These are phyloP conservation scores for Spea hammondii DNA, from an alignment of 2,797 vertebrate genomes.

Conservation along the genomic window DNA sequence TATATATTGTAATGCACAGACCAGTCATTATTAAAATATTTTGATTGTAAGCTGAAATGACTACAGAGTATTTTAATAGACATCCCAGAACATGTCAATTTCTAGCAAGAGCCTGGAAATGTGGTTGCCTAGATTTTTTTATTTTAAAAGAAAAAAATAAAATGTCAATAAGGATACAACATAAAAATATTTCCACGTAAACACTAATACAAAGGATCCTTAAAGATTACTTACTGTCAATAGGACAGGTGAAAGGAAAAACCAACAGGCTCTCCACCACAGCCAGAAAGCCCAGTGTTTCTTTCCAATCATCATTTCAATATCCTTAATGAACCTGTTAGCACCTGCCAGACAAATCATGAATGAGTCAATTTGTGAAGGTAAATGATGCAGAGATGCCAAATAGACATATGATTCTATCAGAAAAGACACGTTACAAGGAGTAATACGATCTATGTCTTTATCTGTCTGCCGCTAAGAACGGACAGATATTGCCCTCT, in stretches of 20 bases:
- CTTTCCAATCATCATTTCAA: slow-evolving; percentile 81
- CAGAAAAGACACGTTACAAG: too few relatives aligned
- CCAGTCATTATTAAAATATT: too few relatives aligned
- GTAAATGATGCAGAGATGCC: not conserved
- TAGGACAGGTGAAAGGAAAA: slow-evolving; percentile 67
- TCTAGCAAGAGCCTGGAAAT: not conserved
- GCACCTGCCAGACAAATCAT: slow-evolving; percentile 60
- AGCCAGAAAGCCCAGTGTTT: slow-evolving; percentile 73
- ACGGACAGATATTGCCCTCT: not conserved
- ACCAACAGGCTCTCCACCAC: slow-evolving; percentile 79
- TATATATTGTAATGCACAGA: too few relatives aligned
- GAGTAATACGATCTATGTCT: not conserved
- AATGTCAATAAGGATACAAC: not conserved
- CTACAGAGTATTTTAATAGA: too few relatives aligned
- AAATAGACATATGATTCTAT: not conserved
- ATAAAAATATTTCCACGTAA: not conserved
- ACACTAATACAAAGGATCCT: not conserved
- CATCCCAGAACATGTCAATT: not conserved
- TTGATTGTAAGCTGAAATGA: too few relatives aligned
- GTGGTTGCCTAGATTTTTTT: not conserved
- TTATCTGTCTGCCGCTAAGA: not conserved
- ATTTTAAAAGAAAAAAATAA: not conserved
- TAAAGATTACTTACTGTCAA: slow-evolving; percentile 22
- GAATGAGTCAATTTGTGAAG: not conserved
- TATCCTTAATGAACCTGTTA: slow-evolving; percentile 75